A percentile compares a stretch with the other conserved stretches of the same genome.
Evolutionary conservation across 1,140 invertebrate genomes (phyloP).

Genomic region (Elymnias hypermnestra): DNA sequence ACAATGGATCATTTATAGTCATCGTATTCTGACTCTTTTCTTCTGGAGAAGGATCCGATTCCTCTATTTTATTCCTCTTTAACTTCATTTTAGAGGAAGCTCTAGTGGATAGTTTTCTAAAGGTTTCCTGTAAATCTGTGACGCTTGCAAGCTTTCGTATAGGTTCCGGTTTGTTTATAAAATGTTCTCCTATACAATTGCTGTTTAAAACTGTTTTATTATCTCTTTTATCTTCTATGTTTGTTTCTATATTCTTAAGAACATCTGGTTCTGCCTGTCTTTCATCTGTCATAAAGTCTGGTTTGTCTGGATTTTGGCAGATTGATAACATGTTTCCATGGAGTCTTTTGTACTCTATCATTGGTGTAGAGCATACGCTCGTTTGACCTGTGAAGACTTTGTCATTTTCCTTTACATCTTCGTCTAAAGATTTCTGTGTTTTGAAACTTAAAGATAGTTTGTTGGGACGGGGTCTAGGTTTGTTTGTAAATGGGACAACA

Average conservation of each 20-base stretch:
- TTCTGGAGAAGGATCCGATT: conserved; percentile 47
- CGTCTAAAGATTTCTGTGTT: conserved; percentile 75
- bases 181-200: conserved; percentile 66
- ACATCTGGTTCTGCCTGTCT: conserved; percentile 59
- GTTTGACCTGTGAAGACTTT: conserved; percentile 79
- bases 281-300: conserved; percentile 18
- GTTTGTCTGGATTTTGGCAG: conserved; percentile 77
- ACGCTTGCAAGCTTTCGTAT: conserved; percentile 68
- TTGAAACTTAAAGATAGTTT: conserved; percentile 78
- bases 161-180: conserved; percentile 64
- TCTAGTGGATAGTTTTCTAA: conserved; percentile 73
- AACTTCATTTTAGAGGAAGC: conserved; percentile 65
- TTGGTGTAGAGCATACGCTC: conserved; percentile 84
- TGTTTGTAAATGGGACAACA: conserved; percentile 70
- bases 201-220: conserved; percentile 53
- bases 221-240: conserved; percentile 53
- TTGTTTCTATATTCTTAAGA: conserved; percentile 55
- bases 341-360: conserved; percentile 84
- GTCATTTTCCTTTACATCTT: conserved; percentile 63
- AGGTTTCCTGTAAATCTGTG: conserved; percentile 76
- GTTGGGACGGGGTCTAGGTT: conserved; percentile 72
- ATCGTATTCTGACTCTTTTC: conserved; percentile 70
- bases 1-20: conserved; percentile 86
- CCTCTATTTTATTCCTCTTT: conserved; percentile 60
- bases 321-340: conserved; percentile 84